Evolutionary conservation across 92 coral and sea anemone species (phyloP).

Genomic region (Plumapathes pennacea): DNA sequence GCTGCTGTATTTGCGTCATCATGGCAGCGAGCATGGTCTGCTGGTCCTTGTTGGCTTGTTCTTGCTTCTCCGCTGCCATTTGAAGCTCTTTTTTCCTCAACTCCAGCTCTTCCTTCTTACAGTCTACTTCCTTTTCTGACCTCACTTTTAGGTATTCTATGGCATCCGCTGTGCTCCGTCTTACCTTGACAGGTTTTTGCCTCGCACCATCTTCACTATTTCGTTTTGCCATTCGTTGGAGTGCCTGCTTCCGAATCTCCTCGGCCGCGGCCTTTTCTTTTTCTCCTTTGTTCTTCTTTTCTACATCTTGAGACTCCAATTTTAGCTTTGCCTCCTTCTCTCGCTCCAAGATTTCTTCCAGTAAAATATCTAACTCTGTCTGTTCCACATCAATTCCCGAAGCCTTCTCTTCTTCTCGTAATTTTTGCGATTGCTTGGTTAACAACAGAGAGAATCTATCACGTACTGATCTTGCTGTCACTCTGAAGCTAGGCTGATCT

Average conservation of each 20-base stretch:
- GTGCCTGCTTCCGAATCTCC: conserved; percentile 4
- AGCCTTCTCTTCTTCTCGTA: conserved; percentile 26
- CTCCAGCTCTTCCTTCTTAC: too few relatives aligned
- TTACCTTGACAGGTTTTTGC: background rate
- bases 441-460: conserved; percentile 26
- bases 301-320: conserved; percentile 3
- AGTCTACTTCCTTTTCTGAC: too few relatives aligned
- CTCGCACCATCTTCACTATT: background rate
- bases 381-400: conserved; percentile 28
- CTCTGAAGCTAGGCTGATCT: conserved; percentile 20
- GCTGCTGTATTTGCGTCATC: too few relatives aligned
- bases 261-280: conserved; percentile 19
- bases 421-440: conserved; percentile 16
- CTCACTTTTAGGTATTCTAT: conserved; percentile 5
- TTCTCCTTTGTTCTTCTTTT: conserved; percentile 4
- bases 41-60: too few relatives aligned
- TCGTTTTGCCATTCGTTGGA: conserved; percentile 13
- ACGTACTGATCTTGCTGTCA: conserved; percentile 31
- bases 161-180: conserved; percentile 10
- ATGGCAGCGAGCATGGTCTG: too few relatives aligned
- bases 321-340: conserved; percentile 11
- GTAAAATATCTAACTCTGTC: conserved; percentile 27
- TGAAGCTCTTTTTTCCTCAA: too few relatives aligned
- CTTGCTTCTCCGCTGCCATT: too few relatives aligned
- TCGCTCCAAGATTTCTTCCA: conserved; percentile 40